Conservation (phyloP, 2,888 invertebrate genomes). For the Mactromeris polynyma region DNA sequence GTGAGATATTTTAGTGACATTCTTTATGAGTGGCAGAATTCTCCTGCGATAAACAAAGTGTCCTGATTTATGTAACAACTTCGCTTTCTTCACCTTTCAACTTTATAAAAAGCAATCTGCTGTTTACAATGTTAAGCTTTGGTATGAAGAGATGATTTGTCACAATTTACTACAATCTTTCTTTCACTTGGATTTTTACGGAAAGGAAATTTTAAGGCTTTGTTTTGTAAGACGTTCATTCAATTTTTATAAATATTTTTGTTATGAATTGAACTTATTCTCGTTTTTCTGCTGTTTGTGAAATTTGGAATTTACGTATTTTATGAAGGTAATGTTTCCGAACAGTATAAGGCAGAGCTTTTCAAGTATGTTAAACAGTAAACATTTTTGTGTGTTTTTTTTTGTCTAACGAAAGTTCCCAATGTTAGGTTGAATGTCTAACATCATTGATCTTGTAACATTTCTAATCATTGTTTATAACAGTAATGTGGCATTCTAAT, state of each 20-base stretch:
- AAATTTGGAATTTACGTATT: background rate
- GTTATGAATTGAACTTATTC: background rate
- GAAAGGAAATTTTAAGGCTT: background rate
- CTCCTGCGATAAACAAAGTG: background rate
- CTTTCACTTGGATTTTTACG: background rate
- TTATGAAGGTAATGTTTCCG: background rate
- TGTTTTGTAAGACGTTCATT: background rate
- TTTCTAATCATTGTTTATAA: background rate
- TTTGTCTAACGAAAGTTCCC: too few relatives aligned
- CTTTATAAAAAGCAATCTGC: background rate
- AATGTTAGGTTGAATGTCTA: too few relatives aligned
- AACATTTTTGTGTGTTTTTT: too few relatives aligned
- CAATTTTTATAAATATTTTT: background rate
- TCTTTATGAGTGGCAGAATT: background rate
- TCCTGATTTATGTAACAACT: background rate
- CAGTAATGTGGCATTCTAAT: background rate
- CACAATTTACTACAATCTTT: background rate
- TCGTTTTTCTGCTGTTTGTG: background rate
- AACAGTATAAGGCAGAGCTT: too few relatives aligned
- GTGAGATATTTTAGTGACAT: background rate
- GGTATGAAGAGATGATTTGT: background rate
- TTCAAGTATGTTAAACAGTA: too few relatives aligned
- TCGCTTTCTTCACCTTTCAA: background rate
- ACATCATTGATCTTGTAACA: too few relatives aligned
- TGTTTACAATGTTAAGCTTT: background rate